Evolutionary conservation across 1,140 invertebrate genomes (phyloP), one percentile per base, ranked within the genome.

Genomic region (Drosophila nikananu): DNA sequence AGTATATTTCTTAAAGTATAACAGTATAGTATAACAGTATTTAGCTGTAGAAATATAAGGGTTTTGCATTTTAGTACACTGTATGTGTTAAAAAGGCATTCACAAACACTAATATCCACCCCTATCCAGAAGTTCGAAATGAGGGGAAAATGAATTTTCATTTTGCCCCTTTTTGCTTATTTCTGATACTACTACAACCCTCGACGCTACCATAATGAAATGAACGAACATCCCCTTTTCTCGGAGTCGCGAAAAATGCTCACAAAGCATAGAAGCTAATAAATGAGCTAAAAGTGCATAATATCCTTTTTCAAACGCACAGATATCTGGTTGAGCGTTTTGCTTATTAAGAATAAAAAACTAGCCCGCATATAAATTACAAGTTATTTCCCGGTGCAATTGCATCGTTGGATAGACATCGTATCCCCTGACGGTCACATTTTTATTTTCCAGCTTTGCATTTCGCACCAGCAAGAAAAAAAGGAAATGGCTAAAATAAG

Each of bases 321-420:
- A 30, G 63, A 54, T 27, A 55, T 37, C n/a, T 25, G 23, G 25
- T 30, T 37, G 49, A 68, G 64, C 23, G 39, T 25, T 23, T 30
- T 27, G 21, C 66, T 25, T 42, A 23, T 37, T 15, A n/a, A 21
- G 23, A 58, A 42, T 35, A 49, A 73, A 60, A 71, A 61, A 21
- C 37, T 37, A 61, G 75, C 65, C 76, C 64, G 81, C 84, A 89
- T 84, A 89, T 89, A 89, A 84, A 89, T 89, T 81, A 74, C 77
- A 73, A 78, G 77, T 81, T 90, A 79, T 84, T 84, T 89, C 83
- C 63, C 66, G 76, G 76, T 81, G 80, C 64, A 80, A 66, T 44
- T 42, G 74, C 30, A 57, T 41, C 41, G 32, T 27, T 35, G 52
- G 75, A 77, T 65, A 59, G 64, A 70, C 67, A 72, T 61, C 46